Percentiles rank a stretch among this genome's conserved stretches.
Conservation (phyloP, 1,140 invertebrate species). For the Ceratosolen fusciceps region DNA sequence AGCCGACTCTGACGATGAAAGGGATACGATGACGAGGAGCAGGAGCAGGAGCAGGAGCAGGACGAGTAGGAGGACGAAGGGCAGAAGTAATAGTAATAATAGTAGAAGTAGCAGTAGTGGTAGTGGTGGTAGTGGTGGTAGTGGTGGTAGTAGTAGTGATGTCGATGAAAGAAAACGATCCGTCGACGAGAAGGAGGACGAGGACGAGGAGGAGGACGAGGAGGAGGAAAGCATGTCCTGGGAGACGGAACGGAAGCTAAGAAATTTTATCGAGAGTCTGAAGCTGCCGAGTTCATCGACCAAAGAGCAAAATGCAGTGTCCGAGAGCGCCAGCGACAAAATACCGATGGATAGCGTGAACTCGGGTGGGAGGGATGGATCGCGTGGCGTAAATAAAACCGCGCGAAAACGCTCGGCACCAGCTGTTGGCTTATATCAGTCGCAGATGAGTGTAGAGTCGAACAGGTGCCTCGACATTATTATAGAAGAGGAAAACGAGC, state of each 20-base stretch:
- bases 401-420: constrained; percentile 70
- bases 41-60: constrained; percentile 41
- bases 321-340: background rate
- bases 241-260: constrained; percentile 69
- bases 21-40: constrained; percentile 59
- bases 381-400: constrained; percentile 10
- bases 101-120: too few relatives aligned
- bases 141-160: too few relatives aligned
- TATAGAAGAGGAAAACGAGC: constrained; percentile 75
- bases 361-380: constrained; percentile 33
- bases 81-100: too few relatives aligned
- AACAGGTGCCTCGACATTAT: constrained; percentile 78
- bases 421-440: constrained; percentile 72
- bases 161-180: too few relatives aligned
- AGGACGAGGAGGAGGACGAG: constrained; percentile 44
- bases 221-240: constrained; percentile 61
- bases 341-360: constrained; percentile 46
- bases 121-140: too few relatives aligned
- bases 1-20: constrained; percentile 74
- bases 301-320: constrained; percentile 40
- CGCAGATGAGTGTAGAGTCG: constrained; percentile 69
- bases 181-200: constrained; percentile 42
- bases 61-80: constrained; percentile 46
- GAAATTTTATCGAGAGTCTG: constrained; percentile 75
- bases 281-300: constrained; percentile 69